These are phyloP conservation scores for Nephrotoma guestfalica DNA, from an alignment of 2,888 invertebrate species.

Conservation along the genomic window DNA sequence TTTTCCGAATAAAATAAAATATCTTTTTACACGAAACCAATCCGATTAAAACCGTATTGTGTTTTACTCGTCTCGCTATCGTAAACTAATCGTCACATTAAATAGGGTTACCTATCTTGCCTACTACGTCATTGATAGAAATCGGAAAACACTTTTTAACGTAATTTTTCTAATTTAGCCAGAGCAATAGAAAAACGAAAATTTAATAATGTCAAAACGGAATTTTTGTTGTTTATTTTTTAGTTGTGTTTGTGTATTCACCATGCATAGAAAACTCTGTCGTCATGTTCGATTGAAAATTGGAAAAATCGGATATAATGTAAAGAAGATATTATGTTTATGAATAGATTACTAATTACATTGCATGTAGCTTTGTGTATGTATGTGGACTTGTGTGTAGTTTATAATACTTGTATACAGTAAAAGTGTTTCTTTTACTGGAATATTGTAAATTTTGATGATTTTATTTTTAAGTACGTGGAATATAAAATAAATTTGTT, in stretches of 20 bases:
- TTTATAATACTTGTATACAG: neutral
- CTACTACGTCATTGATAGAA: neutral
- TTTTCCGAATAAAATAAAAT: neutral
- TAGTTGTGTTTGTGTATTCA: neutral
- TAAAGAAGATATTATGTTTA: neutral
- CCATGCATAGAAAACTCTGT: neutral
- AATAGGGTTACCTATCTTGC: neutral
- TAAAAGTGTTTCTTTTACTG: neutral
- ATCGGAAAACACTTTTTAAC: neutral
- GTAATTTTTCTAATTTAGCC: neutral
- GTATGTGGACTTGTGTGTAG: neutral
- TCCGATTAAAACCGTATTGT: neutral
- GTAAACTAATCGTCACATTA: neutral
- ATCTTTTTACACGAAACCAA: neutral
- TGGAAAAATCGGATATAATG: neutral
- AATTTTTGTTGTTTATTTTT: neutral
- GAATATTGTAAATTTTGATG: neutral
- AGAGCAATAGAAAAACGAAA: neutral
- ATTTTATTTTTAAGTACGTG: neutral
- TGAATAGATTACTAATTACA: neutral
- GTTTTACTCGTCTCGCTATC: neutral
- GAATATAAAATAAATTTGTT: neutral
- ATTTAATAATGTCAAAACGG: neutral
- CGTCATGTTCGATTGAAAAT: neutral
- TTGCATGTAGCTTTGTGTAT: neutral